Evolutionary conservation across 2,888 invertebrate genomes (phyloP), one percentile per base, ranked within the genome.

Genomic region (Cecidostiba fungosa): DNA sequence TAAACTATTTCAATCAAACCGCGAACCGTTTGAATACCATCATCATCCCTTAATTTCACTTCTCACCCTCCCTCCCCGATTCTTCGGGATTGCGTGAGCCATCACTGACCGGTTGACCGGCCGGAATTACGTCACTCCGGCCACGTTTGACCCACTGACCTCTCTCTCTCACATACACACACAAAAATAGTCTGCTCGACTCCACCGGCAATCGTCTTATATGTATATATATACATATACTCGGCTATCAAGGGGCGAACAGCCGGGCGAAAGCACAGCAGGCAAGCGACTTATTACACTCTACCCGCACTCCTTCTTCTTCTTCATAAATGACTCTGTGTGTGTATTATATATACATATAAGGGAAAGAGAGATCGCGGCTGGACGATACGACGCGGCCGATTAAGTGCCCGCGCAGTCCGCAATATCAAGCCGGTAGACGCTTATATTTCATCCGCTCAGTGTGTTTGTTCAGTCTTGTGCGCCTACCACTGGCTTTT

Each of bases 131-230:
- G 91, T 92, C 90, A 91, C 86, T 77, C 81, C 54, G 86, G 77
- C 23, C 14, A 54, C n/a, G 26, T 12, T 23, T 89, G 92, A 92
- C 92, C 92, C 89, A 93, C 91, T 92, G 90, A 92, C 92, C 92
- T 72, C 16, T 19, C 8, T 16, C 29, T 10, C 23, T 26, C 23
- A n/a, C 29, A 23, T 16, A 50, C 16, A 0, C 47, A 16, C 4
- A 76, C 62, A 50, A 47, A 47, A 74, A 16, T 26, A 26, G 23
- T n/a, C 12, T 43, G 12, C 12, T 43, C 8, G n/a, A 3, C 23
- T 59, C n/a, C 54, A 19, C 54, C n/a, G n/a, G 54, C 14, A 70
- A 23, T 14, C 43, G 23, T 23, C 39, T 14, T 26, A 8, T 29
- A 26, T 26, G 16, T 26, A 6, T 14, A 50, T 47, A 23, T 10